Evolutionary conservation across 2,797 vertebrate genomes (phyloP).

Genomic region (Anguilla anguilla): DNA sequence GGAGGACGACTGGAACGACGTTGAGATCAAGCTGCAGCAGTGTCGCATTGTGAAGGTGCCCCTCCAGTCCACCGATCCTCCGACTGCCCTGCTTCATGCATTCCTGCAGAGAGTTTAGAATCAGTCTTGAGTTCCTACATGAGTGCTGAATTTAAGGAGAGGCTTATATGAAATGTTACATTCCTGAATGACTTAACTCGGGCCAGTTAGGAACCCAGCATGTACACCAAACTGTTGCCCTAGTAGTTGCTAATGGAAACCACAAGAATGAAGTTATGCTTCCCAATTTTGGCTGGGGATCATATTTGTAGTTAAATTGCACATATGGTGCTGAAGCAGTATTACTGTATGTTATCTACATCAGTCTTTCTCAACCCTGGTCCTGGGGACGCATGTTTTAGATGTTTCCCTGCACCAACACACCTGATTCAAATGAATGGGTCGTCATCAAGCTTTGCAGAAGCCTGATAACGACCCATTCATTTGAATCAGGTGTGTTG

Average conservation of each 20-base stretch:
- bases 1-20: constrained; percentile 96
- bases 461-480: no score
- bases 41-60: constrained; percentile 87
- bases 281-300: neutral
- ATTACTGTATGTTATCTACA: no score
- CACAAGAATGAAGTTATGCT: neutral
- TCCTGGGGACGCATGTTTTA: no score
- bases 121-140: neutral
- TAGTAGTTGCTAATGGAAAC: neutral
- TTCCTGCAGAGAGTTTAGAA: neutral
- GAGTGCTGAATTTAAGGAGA: neutral
- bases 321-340: no score
- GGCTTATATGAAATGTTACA: neutral
- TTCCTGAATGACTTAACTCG: neutral
- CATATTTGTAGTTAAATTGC: neutral
- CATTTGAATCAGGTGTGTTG: no score
- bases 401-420: no score
- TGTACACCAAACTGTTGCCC: neutral
- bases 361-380: no score
- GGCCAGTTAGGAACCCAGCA: neutral
- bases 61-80: neutral
- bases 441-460: no score
- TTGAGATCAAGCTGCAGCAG: constrained; percentile 89
- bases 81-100: neutral
- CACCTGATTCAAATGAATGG: no score